These are phyloP conservation scores for Myotis daubentonii DNA, from an alignment of 2,797 vertebrate species.

Conservation along the genomic window DNA sequence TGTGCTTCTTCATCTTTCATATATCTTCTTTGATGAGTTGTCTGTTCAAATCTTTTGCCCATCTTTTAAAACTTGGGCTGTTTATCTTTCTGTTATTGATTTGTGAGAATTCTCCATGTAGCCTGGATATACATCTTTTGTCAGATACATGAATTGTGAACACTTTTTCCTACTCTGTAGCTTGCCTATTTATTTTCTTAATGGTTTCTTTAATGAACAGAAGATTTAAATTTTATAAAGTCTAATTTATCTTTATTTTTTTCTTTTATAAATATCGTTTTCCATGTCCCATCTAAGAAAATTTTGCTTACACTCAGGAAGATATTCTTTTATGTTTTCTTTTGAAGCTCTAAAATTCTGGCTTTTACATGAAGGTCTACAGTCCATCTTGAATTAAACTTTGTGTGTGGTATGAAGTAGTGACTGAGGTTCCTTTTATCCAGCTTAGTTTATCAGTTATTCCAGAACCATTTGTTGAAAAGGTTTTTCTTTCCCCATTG, in stretches of 20 bases:
- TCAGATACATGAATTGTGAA: neutral
- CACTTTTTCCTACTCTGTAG: neutral
- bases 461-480: neutral
- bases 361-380: neutral
- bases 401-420: neutral
- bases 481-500: neutral
- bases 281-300: neutral
- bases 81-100: neutral
- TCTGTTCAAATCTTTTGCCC: neutral
- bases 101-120: neutral
- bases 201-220: neutral
- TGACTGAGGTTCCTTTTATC: neutral
- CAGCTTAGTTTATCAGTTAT: neutral
- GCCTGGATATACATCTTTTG: neutral
- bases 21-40: neutral
- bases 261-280: neutral
- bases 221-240: neutral
- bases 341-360: neutral
- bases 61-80: neutral
- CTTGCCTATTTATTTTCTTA: conserved; percentile 4
- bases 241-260: neutral
- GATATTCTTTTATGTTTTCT: neutral
- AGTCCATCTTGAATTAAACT: neutral
- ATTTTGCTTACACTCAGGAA: neutral
- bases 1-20: neutral